phyloP scores from a whole-genome alignment of 2,888 invertebrate species.

The Aromia moschata region DNA sequence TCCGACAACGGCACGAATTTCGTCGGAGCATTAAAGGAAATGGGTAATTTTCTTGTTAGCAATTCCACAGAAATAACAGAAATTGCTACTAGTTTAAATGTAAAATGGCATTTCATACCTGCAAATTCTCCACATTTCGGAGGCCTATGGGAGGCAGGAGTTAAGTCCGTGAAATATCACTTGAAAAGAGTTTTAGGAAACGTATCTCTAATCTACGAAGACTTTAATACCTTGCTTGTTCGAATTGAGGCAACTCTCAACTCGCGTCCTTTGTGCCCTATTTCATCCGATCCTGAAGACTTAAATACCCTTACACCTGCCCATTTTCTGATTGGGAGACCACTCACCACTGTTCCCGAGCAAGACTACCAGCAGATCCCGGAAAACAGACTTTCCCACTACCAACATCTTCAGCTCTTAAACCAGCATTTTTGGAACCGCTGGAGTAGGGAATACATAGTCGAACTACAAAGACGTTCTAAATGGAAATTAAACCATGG shows the following conservation, averaged over 20 bases:
- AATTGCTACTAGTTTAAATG: not conserved
- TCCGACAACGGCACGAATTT: conserved; percentile 49
- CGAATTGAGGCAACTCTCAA: not conserved
- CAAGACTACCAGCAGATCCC: not conserved
- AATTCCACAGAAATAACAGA: not conserved
- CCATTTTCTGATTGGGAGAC: not conserved
- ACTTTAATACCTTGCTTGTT: not conserved
- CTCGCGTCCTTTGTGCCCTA: not conserved
- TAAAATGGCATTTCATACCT: not conserved
- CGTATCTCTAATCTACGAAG: not conserved
- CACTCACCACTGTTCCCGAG: not conserved
- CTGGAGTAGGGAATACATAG: not conserved
- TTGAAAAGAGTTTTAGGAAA: not conserved
- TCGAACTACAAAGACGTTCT: not conserved
- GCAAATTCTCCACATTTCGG: conserved; percentile 2
- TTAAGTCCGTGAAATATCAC: not conserved
- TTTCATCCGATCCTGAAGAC: not conserved
- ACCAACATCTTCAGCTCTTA: not conserved
- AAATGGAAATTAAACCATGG: not conserved
- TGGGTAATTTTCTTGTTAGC: not conserved
- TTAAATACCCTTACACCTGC: not conserved
- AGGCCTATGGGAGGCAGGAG: not conserved
- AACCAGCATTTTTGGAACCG: not conserved
- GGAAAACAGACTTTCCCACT: not conserved
- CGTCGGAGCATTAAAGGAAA: conserved; percentile 30